Conservation (phyloP, 2,888 invertebrate species). For the Hoplodrina blanda region DNA sequence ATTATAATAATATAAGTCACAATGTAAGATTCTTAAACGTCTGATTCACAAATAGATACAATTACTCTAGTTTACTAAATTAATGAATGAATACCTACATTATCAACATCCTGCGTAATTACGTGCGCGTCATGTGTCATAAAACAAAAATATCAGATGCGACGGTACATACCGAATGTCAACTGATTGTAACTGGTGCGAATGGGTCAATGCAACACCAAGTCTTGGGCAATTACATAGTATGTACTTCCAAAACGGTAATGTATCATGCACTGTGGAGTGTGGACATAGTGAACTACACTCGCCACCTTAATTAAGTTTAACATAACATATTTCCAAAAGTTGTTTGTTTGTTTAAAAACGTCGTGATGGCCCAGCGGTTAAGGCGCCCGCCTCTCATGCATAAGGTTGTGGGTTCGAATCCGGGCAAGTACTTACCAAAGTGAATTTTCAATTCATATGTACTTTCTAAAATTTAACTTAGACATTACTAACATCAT, state of each 20-base stretch:
- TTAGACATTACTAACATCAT: no score
- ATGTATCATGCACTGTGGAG: background rate
- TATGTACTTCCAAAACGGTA: conserved; percentile 8
- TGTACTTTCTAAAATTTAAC: no score
- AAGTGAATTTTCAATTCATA: no score
- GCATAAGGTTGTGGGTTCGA: no score
- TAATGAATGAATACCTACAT: conserved; percentile 79
- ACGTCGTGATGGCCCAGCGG: no score
- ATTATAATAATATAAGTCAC: conserved; percentile 50
- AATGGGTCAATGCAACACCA: conserved; percentile 60
- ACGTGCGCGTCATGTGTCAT: conserved; percentile 74
- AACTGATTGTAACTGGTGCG: conserved; percentile 56
- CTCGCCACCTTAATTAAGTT: no score
- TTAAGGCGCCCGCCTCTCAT: no score
- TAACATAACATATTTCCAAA: no score
- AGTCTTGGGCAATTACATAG: conserved; percentile 33
- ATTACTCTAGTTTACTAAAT: conserved; percentile 72
- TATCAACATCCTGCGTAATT: conserved; percentile 86
- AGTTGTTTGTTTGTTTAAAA: no score
- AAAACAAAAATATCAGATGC: conserved; percentile 65
- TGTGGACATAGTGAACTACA: background rate
- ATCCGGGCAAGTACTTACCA: no score
- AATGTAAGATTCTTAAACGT: conserved; percentile 60
- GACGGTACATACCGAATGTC: conserved; percentile 50
- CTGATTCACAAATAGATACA: conserved; percentile 76